These are phyloP conservation scores for Diplazon laetatorius DNA, from an alignment of 2,888 invertebrate genomes.

Conservation along the genomic window DNA sequence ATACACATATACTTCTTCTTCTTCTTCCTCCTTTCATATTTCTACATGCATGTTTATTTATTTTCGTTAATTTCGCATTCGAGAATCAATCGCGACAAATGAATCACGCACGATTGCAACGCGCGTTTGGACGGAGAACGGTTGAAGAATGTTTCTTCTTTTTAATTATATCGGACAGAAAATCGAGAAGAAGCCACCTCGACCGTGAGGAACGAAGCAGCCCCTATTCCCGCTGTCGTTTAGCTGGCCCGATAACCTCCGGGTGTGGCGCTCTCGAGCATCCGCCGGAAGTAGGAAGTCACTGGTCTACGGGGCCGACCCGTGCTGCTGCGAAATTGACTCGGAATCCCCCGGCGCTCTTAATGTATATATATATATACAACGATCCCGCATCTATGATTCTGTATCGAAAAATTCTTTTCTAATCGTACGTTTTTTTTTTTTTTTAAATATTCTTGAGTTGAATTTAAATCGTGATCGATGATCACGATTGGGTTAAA, in stretches of 20 bases:
- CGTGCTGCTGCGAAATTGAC: slow-evolving; percentile 24
- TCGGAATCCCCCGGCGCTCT: slow-evolving; percentile 35
- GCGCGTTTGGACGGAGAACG: no score
- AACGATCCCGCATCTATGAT: slow-evolving; percentile 2
- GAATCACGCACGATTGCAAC: no score
- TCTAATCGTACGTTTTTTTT: no score
- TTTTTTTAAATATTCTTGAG: no score
- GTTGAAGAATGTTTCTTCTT: no score
- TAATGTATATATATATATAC: no score
- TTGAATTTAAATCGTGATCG: no score
- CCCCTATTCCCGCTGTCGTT: slow-evolving; percentile 33
- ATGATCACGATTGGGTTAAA: no score
- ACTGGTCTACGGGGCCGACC: slow-evolving; percentile 28
- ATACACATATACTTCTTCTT: no score
- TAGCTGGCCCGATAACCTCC: slow-evolving; percentile 17
- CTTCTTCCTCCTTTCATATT: slow-evolving; percentile 39
- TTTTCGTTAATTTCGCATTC: no score
- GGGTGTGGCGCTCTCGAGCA: slow-evolving; percentile 48
- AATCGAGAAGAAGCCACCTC: background rate
- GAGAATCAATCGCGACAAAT: no score
- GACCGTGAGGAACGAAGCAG: background rate
- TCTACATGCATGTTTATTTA: background rate
- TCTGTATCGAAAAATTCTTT: background rate
- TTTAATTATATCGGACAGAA: background rate
- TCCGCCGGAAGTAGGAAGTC: slow-evolving; percentile 54